Evolutionary conservation across 2,888 invertebrate genomes (phyloP), one percentile per base, ranked within the genome.

Genomic region (Baronia brevicornis): DNA sequence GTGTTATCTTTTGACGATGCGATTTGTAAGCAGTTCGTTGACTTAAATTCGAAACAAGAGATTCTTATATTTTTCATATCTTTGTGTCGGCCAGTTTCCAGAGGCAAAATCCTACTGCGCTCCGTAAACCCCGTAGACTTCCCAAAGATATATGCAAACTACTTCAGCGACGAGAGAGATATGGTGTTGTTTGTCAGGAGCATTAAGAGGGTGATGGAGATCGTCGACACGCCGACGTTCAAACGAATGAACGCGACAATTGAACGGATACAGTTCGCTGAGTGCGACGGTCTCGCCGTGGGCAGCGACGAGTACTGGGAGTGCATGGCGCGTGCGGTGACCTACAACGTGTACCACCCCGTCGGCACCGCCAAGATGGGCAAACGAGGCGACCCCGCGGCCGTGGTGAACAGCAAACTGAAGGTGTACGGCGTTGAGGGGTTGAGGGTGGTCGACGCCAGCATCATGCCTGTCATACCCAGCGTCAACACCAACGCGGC

Each of bases 281-380:
- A 60, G 31, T 82, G 82, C 42, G 71, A 82, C 51, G 48, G 38
- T 2, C 50, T 54, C 12, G 59, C 61, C 29, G 71, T 80, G 37
- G 40, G 33, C 11, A 71, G 69, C 48, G 61, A 72, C 27, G 54
- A 60, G 1, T 80, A 78, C 45, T 82, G 79, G 80, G 64, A 79
- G 41, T 84, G 82, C 39, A 78, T 82, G 68, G 66, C 78, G 6
- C 63, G 67, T 42, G 72, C 73, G 9, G 46, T 80, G 0, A 80
- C 80, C 0, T 79, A 60, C 25, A 71, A 80, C 31, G 78, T 80
- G 2, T 80, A 79, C 33, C 82, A 82, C 51, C 82, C 77, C 6
- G 75, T 72, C 1, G 82, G 82, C 3, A 80, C 82, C 4, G 73
- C 67, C 8, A 79, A 74, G 42, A 82, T 82, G 82, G 82, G 82